phyloP scores from a whole-genome alignment of 2,888 invertebrate species.

The Aethes cnicana region DNA sequence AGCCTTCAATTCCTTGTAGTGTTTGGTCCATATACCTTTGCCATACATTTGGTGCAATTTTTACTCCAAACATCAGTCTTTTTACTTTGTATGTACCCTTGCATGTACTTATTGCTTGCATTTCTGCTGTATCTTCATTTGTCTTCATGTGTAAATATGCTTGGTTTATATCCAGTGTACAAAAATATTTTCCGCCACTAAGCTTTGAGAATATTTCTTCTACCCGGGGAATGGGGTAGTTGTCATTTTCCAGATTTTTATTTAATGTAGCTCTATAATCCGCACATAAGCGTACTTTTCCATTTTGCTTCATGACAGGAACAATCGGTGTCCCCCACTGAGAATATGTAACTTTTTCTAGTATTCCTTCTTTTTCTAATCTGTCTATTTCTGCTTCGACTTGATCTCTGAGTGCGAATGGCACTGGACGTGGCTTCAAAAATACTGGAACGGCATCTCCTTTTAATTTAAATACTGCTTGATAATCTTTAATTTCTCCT shows the following conservation, averaged over 20 bases:
- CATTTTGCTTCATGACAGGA: conserved; percentile 29
- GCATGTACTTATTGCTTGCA: conserved; percentile 39
- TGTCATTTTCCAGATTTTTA: conserved; percentile 22
- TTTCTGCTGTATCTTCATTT: conserved; percentile 19
- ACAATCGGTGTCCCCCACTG: conserved; percentile 32
- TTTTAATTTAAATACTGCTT: conserved; percentile 28
- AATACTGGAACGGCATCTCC: conserved; percentile 17
- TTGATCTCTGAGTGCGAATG: conserved; percentile 20
- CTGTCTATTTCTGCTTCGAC: conserved; percentile 24
- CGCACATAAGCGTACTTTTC: conserved; percentile 27
- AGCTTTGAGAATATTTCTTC: conserved; percentile 33
- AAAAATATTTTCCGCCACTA: conserved; percentile 28
- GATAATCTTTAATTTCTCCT: conserved; percentile 28
- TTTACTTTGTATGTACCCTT: conserved; percentile 43
- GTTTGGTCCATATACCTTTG: conserved; percentile 46
- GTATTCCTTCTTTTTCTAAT: conserved; percentile 20
- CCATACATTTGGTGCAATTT: conserved; percentile 41
- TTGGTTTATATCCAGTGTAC: conserved; percentile 32
- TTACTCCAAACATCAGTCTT: conserved; percentile 44
- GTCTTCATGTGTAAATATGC: conserved; percentile 32
- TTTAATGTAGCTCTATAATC: conserved; percentile 32
- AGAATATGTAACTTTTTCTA: conserved; percentile 28
- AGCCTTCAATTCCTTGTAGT: conserved; percentile 39
- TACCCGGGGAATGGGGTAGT: conserved; percentile 22
- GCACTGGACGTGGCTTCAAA: conserved; percentile 25